phyloP scores from a whole-genome alignment of 2,888 invertebrate genomes.

The Limnephilus marmoratus region DNA sequence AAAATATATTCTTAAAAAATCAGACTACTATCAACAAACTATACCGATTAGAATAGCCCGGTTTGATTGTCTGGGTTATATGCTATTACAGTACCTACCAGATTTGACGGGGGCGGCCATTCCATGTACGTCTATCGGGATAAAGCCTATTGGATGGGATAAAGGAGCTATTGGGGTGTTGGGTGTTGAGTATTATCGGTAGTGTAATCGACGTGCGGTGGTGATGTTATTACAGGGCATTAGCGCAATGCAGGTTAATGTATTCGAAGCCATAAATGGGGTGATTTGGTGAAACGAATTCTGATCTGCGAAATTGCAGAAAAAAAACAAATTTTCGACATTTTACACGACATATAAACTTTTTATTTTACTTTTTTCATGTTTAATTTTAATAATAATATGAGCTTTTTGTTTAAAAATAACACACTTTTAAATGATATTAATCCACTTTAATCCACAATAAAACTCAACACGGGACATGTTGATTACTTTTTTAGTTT shows the following conservation, averaged over 20 bases:
- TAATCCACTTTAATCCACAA: too few species aligned
- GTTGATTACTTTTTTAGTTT: too few species aligned
- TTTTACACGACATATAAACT: too few species aligned
- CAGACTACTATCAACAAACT: not conserved
- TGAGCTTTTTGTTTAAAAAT: too few species aligned
- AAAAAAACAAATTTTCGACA: too few species aligned
- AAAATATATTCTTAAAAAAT: not conserved
- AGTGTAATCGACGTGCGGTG: not conserved
- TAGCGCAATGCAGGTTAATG: not conserved
- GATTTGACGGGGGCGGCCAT: not conserved
- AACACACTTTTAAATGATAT: too few species aligned
- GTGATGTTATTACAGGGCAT: not conserved
- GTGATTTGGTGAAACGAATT: too few species aligned
- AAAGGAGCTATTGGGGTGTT: not conserved
- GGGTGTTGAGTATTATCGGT: not conserved
- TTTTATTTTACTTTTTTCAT: too few species aligned
- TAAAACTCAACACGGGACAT: too few species aligned
- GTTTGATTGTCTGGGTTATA: not conserved
- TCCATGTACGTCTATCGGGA: not conserved
- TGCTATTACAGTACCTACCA: not conserved
- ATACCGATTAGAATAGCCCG: not conserved
- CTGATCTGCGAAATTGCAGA: too few species aligned
- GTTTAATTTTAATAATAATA: too few species aligned
- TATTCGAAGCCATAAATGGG: not conserved
- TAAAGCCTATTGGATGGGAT: not conserved